Conservation (phyloP, 2,888 invertebrate genomes). For the Amphipyra tragopoginis region DNA sequence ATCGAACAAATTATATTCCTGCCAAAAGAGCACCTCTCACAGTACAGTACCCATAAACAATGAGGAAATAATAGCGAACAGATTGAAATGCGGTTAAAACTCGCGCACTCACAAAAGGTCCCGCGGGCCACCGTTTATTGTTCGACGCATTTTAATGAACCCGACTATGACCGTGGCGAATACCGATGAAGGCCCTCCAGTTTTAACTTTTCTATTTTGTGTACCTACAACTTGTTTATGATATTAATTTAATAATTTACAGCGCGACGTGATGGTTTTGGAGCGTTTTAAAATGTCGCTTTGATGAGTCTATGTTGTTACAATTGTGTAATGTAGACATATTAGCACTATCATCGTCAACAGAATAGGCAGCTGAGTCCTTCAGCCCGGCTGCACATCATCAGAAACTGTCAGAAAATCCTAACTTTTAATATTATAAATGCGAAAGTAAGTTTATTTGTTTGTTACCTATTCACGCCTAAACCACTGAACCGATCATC, state of each 20-base stretch:
- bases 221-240: conserved; percentile 62
- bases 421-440: too few species aligned
- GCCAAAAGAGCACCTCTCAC: conserved; percentile 48
- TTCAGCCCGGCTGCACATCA: too few species aligned
- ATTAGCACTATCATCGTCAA: neutral
- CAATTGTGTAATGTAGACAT: too few species aligned
- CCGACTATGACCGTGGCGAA: conserved; percentile 76
- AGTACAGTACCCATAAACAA: conserved; percentile 67
- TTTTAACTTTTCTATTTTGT: conserved; percentile 64
- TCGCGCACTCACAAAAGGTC: conserved; percentile 78
- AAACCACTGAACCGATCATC: too few species aligned
- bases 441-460: too few species aligned
- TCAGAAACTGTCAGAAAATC: too few species aligned
- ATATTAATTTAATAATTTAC: conserved; percentile 51
- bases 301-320: neutral
- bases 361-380: neutral
- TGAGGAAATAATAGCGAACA: conserved; percentile 77
- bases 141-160: conserved; percentile 87
- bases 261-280: conserved; percentile 9
- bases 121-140: conserved; percentile 81
- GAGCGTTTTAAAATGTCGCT: neutral
- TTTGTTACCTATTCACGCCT: too few species aligned
- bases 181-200: conserved; percentile 77
- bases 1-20: conserved; percentile 37
- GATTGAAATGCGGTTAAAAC: conserved; percentile 84